Evolutionary conservation across 2,888 invertebrate species (phyloP), one percentile per base, ranked within the genome.

Genomic region (Matsumyia berberina): DNA sequence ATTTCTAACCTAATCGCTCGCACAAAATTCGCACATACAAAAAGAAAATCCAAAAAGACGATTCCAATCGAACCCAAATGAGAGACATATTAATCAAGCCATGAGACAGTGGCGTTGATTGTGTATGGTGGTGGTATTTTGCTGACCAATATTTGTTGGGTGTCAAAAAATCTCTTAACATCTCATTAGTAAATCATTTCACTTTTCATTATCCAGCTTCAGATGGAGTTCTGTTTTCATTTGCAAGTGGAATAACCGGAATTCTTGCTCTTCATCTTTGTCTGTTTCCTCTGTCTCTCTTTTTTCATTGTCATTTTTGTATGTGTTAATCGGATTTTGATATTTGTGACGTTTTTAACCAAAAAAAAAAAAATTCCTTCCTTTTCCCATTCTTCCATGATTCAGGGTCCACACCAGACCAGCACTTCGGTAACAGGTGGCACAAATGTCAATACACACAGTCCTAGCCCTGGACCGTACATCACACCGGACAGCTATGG

Each of bases 381-480:
- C 57, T 78, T 83, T 39, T 74, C 33, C 64, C 31, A 29, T 53
- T 70, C 53, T 66, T 57, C 46, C 53, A 67, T 74, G 12, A 67
- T 87, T 72, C 85, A 90, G 90, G 90, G 90, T 87, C 89, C 90
- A 86, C 89, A 90, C 86, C 89, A 89, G 87, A 89, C 89, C 80
- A 88, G 88, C 86, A 87, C 88, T 58, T 78, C 86, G 67, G 86
- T 82, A 78, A 86, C 88, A 72, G 87, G 88, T 82, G 89, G 88
- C 83, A 88, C 89, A 83, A 89, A 90, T 88, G 88, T 91, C 86
- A 91, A 91, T 79, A 89, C 91, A 72, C 92, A 92, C 86, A 91
- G 90, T 57, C 92, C 92, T 87, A 92, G 92, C 86, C 92, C 92
- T 55, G 92, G 92, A 2, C 92, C 92, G 19, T 92, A 92, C 62